Evolutionary conservation across 92 coral and sea anemone genomes (phyloP).

Genomic region (Zoanthus gigantus): DNA sequence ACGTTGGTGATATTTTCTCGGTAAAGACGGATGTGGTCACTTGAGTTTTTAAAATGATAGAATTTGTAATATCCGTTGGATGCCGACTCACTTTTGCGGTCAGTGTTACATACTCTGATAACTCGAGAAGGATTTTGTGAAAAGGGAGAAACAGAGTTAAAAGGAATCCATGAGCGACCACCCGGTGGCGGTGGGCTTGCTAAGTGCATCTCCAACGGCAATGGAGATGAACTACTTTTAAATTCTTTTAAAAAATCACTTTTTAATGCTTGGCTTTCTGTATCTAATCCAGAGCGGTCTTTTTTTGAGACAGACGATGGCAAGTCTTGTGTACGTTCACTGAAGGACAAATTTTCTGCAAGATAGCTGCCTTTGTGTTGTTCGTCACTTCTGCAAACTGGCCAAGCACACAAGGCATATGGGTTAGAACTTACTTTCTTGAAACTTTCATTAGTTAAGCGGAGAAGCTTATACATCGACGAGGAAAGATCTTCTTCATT

Average conservation of each 20-base stretch:
- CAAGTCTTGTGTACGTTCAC: slow-evolving; percentile 13
- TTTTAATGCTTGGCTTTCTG: slow-evolving; percentile 11
- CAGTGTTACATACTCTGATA: slow-evolving; percentile 9
- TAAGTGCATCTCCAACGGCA: background rate
- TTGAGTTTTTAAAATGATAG: slow-evolving; percentile 66
- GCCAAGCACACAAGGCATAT: slow-evolving; percentile 65
- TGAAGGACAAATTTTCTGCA: slow-evolving; percentile 9
- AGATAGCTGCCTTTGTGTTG: slow-evolving; percentile 66
- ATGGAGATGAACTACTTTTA: background rate
- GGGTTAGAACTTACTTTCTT: slow-evolving; percentile 7
- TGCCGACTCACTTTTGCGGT: slow-evolving; percentile 29
- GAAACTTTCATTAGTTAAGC: background rate
- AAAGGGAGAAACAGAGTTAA: slow-evolving; percentile 21
- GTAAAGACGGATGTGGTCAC: slow-evolving; percentile 71
- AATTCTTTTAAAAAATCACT: slow-evolving; percentile 13
- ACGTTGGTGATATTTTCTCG: slow-evolving; percentile 73
- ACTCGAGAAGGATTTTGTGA: slow-evolving; percentile 8
- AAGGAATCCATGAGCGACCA: slow-evolving; percentile 37
- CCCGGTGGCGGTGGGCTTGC: background rate
- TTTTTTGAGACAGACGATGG: background rate
- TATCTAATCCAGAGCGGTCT: slow-evolving; percentile 29
- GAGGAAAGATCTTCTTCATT: slow-evolving; percentile 10
- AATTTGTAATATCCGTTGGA: slow-evolving; percentile 72
- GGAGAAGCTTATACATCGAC: slow-evolving; percentile 36
- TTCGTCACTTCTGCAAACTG: slow-evolving; percentile 58